phyloP scores from a whole-genome alignment of 2,888 invertebrate species.

The Pammene fasciana region DNA sequence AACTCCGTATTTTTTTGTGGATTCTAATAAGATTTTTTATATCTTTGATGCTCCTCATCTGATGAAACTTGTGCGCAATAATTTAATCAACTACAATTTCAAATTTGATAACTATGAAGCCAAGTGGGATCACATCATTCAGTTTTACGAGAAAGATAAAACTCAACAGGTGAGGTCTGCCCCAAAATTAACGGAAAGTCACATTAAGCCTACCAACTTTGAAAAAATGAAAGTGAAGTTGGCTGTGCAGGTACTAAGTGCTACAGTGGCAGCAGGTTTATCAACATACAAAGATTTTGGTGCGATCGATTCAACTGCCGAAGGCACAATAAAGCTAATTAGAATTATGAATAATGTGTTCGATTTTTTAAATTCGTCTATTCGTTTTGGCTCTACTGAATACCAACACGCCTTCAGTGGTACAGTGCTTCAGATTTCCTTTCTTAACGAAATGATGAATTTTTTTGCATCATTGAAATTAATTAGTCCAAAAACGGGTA shows the following conservation, averaged over 20 bases:
- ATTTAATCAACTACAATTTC: background rate
- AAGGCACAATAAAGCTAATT: conserved; percentile 1
- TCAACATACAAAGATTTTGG: background rate
- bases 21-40: background rate
- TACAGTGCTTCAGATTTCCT: conserved; percentile 40
- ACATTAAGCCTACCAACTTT: background rate
- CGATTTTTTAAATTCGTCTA: conserved; percentile 22
- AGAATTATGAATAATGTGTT: too few species aligned
- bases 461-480: conserved; percentile 43
- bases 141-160: background rate
- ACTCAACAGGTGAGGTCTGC: background rate
- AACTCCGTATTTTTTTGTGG: background rate
- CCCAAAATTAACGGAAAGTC: background rate
- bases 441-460: conserved; percentile 42
- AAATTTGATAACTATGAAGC: background rate
- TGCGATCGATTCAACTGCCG: background rate
- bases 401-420: conserved; percentile 44
- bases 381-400: conserved; percentile 20
- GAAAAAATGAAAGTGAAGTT: too few species aligned
- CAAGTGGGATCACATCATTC: background rate
- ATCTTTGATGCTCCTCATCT: background rate
- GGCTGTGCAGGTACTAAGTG: background rate
- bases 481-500: conserved; percentile 25
- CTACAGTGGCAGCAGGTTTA: background rate
- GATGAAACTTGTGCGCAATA: conserved; percentile 1